phyloP scores from a whole-genome alignment of 2,888 invertebrate genomes.

The Tenthredo amoena region DNA sequence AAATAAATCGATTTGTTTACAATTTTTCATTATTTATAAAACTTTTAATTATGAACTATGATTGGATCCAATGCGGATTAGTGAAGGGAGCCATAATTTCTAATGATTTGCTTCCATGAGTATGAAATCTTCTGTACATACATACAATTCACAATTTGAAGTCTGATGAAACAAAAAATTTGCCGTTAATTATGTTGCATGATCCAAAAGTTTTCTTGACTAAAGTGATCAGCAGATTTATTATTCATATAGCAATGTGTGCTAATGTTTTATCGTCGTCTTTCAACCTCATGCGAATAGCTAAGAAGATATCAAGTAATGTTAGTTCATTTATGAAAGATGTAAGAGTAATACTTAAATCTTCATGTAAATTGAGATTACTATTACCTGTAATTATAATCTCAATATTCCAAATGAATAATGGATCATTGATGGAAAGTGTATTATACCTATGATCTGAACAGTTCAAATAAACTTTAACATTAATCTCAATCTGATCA shows the following conservation, averaged over 20 bases:
- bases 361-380: too few relatives aligned
- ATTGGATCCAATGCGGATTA: too few relatives aligned
- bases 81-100: too few relatives aligned
- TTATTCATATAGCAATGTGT: slow-evolving; percentile 77
- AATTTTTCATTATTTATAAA: not conserved
- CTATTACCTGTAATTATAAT: too few relatives aligned
- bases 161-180: too few relatives aligned
- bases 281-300: slow-evolving; percentile 71
- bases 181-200: slow-evolving; percentile 75
- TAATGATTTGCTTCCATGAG: too few relatives aligned
- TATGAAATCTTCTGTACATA: too few relatives aligned
- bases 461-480: too few relatives aligned
- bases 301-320: slow-evolving; percentile 62
- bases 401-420: not conserved
- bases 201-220: slow-evolving; percentile 76
- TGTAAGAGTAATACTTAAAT: too few relatives aligned
- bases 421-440: not conserved
- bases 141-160: too few relatives aligned
- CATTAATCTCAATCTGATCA: not conserved
- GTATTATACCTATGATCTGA: not conserved
- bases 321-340: too few relatives aligned
- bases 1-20: slow-evolving; percentile 14
- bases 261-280: slow-evolving; percentile 78
- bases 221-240: slow-evolving; percentile 72
- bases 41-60: too few relatives aligned